These are phyloP conservation scores for Chaetura pelagica DNA, from an alignment of 2,113 vertebrate species.

Conservation along the genomic window DNA sequence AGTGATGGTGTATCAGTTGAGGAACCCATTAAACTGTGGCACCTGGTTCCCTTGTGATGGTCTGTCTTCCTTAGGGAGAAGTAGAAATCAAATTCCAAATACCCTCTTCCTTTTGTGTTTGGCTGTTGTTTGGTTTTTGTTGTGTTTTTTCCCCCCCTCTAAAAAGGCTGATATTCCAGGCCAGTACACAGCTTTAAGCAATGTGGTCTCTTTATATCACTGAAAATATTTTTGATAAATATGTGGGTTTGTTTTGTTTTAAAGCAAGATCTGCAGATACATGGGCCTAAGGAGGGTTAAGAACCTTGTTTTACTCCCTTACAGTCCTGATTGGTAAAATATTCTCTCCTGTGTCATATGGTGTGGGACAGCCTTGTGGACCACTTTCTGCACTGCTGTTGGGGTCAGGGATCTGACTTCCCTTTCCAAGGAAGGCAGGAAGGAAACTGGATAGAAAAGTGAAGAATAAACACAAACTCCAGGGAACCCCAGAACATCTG, in stretches of 20 bases:
- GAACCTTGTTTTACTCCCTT: background rate
- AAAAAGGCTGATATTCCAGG: background rate
- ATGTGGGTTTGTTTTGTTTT: background rate
- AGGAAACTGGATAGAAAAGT: background rate
- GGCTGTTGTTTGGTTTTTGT: background rate
- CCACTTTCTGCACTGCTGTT: background rate
- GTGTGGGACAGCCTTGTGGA: background rate
- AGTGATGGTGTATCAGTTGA: rapidly evolving
- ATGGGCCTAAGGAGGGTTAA: background rate
- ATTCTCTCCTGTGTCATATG: background rate
- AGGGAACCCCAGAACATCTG: background rate
- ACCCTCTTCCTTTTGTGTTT: background rate
- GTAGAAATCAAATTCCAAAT: background rate
- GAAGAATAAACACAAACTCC: background rate
- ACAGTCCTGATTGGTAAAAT: background rate
- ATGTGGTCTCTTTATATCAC: background rate
- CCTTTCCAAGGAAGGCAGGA: background rate
- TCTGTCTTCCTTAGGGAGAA: background rate
- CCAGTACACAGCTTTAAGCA: background rate
- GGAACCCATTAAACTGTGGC: background rate
- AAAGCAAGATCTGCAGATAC: background rate
- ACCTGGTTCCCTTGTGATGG: background rate
- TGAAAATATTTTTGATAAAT: background rate
- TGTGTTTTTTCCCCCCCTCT: too few species aligned
- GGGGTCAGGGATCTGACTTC: background rate